These are phyloP conservation scores for Brenthis daphne DNA, from an alignment of 2,888 invertebrate genomes.

Conservation along the genomic window DNA sequence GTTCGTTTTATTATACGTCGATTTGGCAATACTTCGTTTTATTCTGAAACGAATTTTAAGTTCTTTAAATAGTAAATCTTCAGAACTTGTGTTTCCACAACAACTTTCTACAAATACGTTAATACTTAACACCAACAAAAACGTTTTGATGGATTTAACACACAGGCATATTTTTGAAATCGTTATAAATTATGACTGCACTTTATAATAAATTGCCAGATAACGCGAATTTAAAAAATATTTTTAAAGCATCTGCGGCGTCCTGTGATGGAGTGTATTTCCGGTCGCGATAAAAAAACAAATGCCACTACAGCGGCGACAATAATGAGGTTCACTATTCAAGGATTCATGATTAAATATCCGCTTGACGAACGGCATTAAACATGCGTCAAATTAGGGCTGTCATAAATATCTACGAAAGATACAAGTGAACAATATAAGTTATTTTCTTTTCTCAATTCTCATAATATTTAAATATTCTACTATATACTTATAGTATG, in stretches of 20 bases:
- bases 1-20: slow-evolving; percentile 46
- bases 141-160: slow-evolving; percentile 1
- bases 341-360: slow-evolving; percentile 37
- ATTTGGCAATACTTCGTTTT: slow-evolving; percentile 38
- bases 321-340: slow-evolving; percentile 33
- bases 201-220: slow-evolving; percentile 29
- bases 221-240: slow-evolving; percentile 30
- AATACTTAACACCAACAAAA: neutral
- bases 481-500: neutral
- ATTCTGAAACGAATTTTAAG: slow-evolving; percentile 38
- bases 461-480: too few relatives aligned
- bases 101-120: neutral
- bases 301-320: slow-evolving; percentile 28
- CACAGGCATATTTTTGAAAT: slow-evolving; percentile 14
- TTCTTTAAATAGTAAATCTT: neutral
- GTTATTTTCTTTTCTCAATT: too few relatives aligned
- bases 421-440: too few relatives aligned
- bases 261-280: slow-evolving; percentile 39
- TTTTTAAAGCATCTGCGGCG: slow-evolving; percentile 34
- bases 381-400: slow-evolving; percentile 30
- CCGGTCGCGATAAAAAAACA: slow-evolving; percentile 40
- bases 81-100: slow-evolving; percentile 35
- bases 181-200: slow-evolving; percentile 27
- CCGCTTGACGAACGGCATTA: slow-evolving; percentile 24
- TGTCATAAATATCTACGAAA: slow-evolving; percentile 6